phyloP scores from a whole-genome alignment of 1,140 invertebrate species.

The Atopsyche davidsoni region DNA sequence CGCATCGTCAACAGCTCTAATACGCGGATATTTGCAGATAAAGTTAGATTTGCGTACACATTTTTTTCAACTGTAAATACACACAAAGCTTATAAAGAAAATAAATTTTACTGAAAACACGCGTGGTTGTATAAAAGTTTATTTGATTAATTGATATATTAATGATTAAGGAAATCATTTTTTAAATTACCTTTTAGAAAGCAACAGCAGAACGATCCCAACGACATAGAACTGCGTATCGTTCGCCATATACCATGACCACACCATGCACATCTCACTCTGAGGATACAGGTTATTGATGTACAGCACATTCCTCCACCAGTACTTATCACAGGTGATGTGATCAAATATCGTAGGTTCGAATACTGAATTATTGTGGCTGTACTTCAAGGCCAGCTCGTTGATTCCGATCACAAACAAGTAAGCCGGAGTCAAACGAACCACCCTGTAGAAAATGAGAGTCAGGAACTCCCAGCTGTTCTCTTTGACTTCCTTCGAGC shows the following conservation, averaged over 20 bases:
- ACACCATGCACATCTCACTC: slow-evolving; percentile 78
- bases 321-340: slow-evolving; percentile 66
- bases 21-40: no score
- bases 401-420: slow-evolving; percentile 70
- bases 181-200: slow-evolving; percentile 72
- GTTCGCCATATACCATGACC: slow-evolving; percentile 89
- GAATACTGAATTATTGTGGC: slow-evolving; percentile 63
- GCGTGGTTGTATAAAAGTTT: no score
- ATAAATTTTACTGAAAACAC: no score
- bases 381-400: slow-evolving; percentile 62
- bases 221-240: slow-evolving; percentile 85
- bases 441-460: slow-evolving; percentile 43
- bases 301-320: slow-evolving; percentile 79
- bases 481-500: slow-evolving; percentile 18
- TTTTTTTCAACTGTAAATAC: no score
- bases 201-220: slow-evolving; percentile 61
- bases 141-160: no score
- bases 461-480: slow-evolving; percentile 16
- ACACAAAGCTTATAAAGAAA: no score
- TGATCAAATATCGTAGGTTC: slow-evolving; percentile 67
- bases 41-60: no score
- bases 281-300: slow-evolving; percentile 75
- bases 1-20: no score
- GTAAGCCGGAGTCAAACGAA: slow-evolving; percentile 75
- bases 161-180: no score